Evolutionary conservation across 2,797 vertebrate species (phyloP), one percentile per base, ranked within the genome.

Genomic region (Anguilla marmorata): DNA sequence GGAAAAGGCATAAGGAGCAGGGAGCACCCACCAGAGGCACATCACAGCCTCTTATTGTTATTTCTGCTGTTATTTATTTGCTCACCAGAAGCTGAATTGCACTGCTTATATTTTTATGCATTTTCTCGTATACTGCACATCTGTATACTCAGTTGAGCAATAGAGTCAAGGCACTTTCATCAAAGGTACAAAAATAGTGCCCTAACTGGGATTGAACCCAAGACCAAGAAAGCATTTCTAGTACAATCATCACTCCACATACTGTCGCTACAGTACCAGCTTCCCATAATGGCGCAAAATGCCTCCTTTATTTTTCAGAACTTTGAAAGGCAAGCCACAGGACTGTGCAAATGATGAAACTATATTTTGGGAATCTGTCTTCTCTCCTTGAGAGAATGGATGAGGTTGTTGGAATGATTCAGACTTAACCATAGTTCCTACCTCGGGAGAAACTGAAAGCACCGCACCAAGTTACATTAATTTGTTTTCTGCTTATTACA

Each of bases 1-100:
- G 16, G n/a, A 9, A 16, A 45, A 45, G 8, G 45, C 79, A 50
- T 50, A 82, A n/a, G 41, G 79, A n/a, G 45, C 45, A 82, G 21
- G 79, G 19, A 82, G 21, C 74, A 79, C 74, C 74, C 45, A 82
- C 37, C 45, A 27, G 45, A 82, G 79, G 79, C 41, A n/a, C 45
- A 50, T 82, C 79, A 82, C 79, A 82, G 45, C 45, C 19, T 24
- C 33, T 80, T 48, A 45, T 48, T 48, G 41, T 41, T 48, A 8
- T 82, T 82, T 82, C 79, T 50, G 19, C 24, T 82, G 4, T 82
- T 50, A 11, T 48, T 48, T 50, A 82, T 82, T 82, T n/a, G 45
- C 45, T 79, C 14, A 21, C 9, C 37, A 45, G 19, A 50, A 50
- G 79, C 27, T n/a, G 45, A 48, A 48, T n/a, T n/a, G 45, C 45